Evolutionary conservation across 2,888 invertebrate genomes (phyloP), one percentile per base, ranked within the genome.

Genomic region (Parasteatoda lunata): DNA sequence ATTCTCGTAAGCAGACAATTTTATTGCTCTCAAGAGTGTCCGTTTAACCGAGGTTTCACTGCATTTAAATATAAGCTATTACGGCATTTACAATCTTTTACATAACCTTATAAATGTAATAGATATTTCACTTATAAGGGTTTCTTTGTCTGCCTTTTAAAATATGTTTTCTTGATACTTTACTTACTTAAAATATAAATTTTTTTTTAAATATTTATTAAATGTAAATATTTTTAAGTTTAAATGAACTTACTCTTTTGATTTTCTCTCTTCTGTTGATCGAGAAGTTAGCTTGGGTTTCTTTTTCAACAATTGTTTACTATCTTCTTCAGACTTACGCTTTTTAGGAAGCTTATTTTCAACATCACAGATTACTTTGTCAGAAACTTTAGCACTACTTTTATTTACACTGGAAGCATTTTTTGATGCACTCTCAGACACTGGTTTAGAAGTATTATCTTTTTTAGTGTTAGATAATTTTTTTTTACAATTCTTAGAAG

Each of bases 271-370:
- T 47, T 79, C 85, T 5, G 52, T 45, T 65, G 70, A 45, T 4
- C 48, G 69, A 5, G 77, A 72, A 66, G 73, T 64, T 52, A 77
- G 5, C 69, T 87, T 87, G 13, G 78, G 51, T 45, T 81, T 81
- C 64, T 81, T 86, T 59, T 79, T 88, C 15, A 13, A 9, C 65
- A 13, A 15, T 49, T 75, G 70, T n/a, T 75, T 78, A 47, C 59
- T 76, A 49, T 75, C 64, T 15, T 13, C 49, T 76, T 88, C 88
- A 75, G n/a, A 59, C 48, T 88, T 88, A 45, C 88, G 69, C 59
- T 88, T 88, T 64, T 88, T 88, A 47, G 77, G 68, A 59, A 82
- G 65, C 52, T 77, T 81, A 73, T 54, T 78, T 51, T 77, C 86
- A 69, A 6, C 52, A 69, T 77, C 76, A 72, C 73, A 51, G 9